Percentiles rank a stretch among this genome's conserved stretches.
Evolutionary conservation across 2,888 invertebrate species (phyloP).

Genomic region (Polyommatus iphigenia): DNA sequence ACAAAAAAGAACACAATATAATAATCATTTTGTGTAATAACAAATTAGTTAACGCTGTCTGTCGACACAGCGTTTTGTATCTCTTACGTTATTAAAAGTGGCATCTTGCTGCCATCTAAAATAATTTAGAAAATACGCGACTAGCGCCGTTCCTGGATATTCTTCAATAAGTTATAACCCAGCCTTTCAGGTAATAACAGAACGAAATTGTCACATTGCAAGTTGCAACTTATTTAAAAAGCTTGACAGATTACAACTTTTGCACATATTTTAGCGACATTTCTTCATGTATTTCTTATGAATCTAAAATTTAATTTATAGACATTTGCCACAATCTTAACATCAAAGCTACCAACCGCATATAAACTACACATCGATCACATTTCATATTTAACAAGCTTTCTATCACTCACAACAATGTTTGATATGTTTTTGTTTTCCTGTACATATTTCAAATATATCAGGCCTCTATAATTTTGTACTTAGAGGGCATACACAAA

Average conservation of each 20-base stretch:
- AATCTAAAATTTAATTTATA: not conserved
- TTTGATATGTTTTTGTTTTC: conserved; percentile 14
- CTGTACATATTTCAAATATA: not conserved
- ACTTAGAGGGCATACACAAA: not conserved
- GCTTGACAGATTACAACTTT: not conserved
- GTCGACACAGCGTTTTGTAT: no score
- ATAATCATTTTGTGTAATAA: no score
- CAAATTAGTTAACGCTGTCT: no score
- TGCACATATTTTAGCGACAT: not conserved
- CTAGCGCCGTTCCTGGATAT: no score
- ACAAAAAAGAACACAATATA: no score
- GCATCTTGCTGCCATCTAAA: no score
- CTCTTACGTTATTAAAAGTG: no score
- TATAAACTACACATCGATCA: not conserved
- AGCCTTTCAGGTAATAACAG: not conserved
- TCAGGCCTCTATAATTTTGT: not conserved
- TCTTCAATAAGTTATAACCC: not conserved
- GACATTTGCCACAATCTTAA: not conserved
- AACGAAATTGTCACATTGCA: not conserved
- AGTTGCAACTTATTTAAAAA: not conserved
- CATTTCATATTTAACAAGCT: not conserved
- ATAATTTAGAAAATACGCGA: no score
- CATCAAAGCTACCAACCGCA: not conserved
- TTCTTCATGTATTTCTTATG: not conserved
- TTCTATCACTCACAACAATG: not conserved